Conservation (phyloP, 2,888 invertebrate genomes). For the Eurois occulta region DNA sequence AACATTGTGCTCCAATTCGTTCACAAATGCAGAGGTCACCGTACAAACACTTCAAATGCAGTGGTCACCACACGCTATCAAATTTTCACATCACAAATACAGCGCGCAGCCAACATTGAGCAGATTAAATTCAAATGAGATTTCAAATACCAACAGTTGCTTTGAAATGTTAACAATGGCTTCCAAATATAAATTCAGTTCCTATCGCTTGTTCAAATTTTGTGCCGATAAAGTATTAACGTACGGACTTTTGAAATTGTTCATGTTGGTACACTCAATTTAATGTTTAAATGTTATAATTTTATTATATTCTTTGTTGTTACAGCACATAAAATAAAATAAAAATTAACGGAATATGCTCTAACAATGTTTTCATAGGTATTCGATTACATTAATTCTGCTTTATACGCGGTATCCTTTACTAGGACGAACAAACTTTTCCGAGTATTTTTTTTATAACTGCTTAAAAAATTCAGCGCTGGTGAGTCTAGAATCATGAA, state of each 20-base stretch:
- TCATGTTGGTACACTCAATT: slow-evolving; percentile 9
- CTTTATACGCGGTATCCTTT: neutral
- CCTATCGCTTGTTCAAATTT: slow-evolving; percentile 52
- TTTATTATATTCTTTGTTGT: slow-evolving; percentile 1
- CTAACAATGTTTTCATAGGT: neutral
- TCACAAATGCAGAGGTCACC: slow-evolving; percentile 37
- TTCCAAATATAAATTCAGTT: slow-evolving; percentile 60
- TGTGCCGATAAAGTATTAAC: slow-evolving; percentile 41
- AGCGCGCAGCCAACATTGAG: slow-evolving; percentile 63
- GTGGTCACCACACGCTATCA: slow-evolving; percentile 57
- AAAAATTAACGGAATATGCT: neutral
- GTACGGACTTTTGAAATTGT: slow-evolving; percentile 22
- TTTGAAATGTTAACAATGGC: slow-evolving; percentile 64
- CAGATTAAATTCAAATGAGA: slow-evolving; percentile 69
- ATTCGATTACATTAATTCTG: neutral
- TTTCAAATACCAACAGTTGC: slow-evolving; percentile 67
- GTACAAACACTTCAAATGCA: slow-evolving; percentile 39
- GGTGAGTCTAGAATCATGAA: neutral
- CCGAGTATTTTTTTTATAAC: neutral
- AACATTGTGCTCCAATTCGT: slow-evolving; percentile 34
- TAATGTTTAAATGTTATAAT: slow-evolving; percentile 12
- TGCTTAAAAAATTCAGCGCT: neutral
- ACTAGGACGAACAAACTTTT: neutral
- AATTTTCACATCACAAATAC: slow-evolving; percentile 60
- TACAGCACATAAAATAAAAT: neutral